Evolutionary conservation across 2,113 vertebrate species (phyloP).

Genomic region (Calidris pygmaea): DNA sequence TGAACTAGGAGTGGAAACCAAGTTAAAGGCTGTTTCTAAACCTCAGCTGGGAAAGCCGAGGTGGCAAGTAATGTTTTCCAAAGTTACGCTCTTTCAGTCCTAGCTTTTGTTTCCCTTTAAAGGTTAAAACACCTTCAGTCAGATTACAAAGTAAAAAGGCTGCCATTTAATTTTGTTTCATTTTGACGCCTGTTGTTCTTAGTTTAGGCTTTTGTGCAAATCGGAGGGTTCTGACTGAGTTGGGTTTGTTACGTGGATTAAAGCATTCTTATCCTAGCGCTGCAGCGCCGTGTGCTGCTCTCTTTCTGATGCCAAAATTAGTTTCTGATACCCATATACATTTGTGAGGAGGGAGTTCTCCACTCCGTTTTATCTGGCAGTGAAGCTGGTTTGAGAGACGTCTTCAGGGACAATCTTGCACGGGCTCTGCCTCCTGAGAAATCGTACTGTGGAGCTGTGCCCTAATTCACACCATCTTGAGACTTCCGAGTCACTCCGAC

Average conservation of each 20-base stretch:
- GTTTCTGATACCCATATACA: background rate
- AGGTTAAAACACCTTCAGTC: background rate
- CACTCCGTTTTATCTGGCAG: background rate
- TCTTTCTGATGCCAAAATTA: background rate
- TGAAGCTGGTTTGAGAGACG: background rate
- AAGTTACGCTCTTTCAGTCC: background rate
- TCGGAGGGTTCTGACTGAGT: background rate
- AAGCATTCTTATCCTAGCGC: background rate
- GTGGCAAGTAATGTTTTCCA: background rate
- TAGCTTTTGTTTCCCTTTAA: background rate
- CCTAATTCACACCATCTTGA: background rate
- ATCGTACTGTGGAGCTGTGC: background rate
- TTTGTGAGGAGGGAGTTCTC: background rate
- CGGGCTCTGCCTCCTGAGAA: background rate
- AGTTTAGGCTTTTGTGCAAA: background rate
- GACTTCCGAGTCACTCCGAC: background rate
- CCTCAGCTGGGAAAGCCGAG: fast-evolving
- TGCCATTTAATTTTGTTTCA: background rate
- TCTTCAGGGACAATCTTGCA: background rate
- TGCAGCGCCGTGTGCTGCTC: background rate
- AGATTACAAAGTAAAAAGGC: background rate
- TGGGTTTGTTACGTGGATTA: background rate
- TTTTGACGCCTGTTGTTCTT: background rate
- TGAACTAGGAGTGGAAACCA: background rate
- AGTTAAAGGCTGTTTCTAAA: background rate